These are phyloP conservation scores for Dione juno DNA, from an alignment of 2,888 invertebrate species.

Conservation along the genomic window DNA sequence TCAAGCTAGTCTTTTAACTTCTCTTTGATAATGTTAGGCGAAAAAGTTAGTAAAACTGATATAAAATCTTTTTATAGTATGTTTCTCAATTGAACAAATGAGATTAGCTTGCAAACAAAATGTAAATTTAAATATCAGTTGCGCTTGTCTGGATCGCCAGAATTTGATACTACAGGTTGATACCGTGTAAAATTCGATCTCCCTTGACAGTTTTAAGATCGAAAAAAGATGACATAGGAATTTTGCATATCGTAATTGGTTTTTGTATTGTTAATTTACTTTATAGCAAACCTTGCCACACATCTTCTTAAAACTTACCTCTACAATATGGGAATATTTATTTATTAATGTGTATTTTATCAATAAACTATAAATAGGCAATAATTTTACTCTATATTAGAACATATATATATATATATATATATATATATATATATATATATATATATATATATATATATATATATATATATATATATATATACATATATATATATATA, in stretches of 20 bases:
- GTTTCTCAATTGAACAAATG: conserved; percentile 14
- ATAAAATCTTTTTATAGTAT: conserved; percentile 18
- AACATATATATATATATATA: too few species aligned
- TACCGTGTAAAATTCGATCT: conserved; percentile 21
- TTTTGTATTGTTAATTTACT: not conserved
- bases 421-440: too few species aligned
- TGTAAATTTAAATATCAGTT: conserved; percentile 20
- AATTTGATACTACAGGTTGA: conserved; percentile 21
- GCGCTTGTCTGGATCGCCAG: conserved; percentile 10
- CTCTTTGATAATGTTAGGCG: not conserved
- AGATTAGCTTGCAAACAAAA: conserved; percentile 22
- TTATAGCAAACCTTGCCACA: not conserved
- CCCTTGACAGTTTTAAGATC: conserved; percentile 12
- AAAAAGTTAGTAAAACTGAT: conserved; percentile 7
- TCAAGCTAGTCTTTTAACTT: not conserved
- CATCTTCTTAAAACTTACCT: not conserved
- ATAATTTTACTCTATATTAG: too few species aligned
- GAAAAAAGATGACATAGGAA: conserved; percentile 5
- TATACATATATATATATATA: too few species aligned
- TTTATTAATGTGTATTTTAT: not conserved
- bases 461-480: too few species aligned
- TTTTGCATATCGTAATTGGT: not conserved
- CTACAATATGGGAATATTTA: not conserved
- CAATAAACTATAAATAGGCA: too few species aligned
- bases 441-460: too few species aligned